phyloP scores from a whole-genome alignment of 1,140 invertebrate genomes.

The Drosophila albomicans region DNA sequence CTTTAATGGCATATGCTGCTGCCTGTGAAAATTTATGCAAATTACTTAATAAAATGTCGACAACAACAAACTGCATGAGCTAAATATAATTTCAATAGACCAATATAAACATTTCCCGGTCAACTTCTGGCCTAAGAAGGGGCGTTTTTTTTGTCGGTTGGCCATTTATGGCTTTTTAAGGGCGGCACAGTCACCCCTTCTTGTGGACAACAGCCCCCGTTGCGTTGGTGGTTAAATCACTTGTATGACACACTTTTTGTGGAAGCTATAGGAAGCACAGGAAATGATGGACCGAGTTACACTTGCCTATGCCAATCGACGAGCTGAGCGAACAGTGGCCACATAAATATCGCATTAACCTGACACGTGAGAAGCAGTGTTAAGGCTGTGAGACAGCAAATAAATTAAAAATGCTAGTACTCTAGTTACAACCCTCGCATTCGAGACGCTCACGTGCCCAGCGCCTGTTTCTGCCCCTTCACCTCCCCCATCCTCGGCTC shows the following conservation, averaged over 20 bases:
- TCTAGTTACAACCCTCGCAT: slow-evolving; percentile 65
- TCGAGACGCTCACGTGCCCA: slow-evolving; percentile 68
- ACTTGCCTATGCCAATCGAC: not conserved
- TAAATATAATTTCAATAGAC: slow-evolving; percentile 78
- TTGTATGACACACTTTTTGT: slow-evolving; percentile 56
- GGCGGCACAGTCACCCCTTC: slow-evolving; percentile 60
- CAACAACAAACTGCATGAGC: slow-evolving; percentile 62
- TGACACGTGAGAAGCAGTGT: slow-evolving; percentile 68
- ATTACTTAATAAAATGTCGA: slow-evolving; percentile 82
- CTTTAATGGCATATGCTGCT: slow-evolving; percentile 58
- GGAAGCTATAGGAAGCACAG: not conserved
- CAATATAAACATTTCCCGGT: slow-evolving; percentile 50
- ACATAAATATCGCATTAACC: slow-evolving; percentile 78
- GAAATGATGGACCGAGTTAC: slow-evolving; percentile 60
- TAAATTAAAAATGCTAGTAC: slow-evolving; percentile 60
- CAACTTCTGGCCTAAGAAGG: slow-evolving; percentile 17
- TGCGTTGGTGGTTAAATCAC: slow-evolving; percentile 49
- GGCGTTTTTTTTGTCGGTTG: slow-evolving; percentile 64
- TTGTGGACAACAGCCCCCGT: slow-evolving; percentile 37
- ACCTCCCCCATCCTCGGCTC: not conserved
- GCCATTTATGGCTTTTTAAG: slow-evolving; percentile 71
- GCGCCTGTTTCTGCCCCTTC: slow-evolving; percentile 29
- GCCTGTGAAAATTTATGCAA: slow-evolving; percentile 68
- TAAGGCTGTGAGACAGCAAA: slow-evolving; percentile 22
- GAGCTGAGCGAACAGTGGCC: slow-evolving; percentile 7